Evolutionary conservation across 2,113 vertebrate species (phyloP), one percentile per base, ranked within the genome.

Genomic region (Baryphthengus martii): DNA sequence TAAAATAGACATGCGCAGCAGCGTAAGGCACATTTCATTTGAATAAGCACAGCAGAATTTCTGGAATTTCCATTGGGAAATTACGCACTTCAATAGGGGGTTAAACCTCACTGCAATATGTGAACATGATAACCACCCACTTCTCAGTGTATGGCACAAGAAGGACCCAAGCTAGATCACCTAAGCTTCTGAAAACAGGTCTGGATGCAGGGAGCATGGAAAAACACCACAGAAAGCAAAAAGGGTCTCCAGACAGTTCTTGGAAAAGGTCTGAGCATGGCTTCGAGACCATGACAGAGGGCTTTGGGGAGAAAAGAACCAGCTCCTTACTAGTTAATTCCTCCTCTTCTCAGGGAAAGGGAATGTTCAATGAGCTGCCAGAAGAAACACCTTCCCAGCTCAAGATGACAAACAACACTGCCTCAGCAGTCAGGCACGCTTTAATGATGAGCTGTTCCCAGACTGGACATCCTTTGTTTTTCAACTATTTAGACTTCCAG

Each of bases 41-140:
- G 76, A 90, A 77, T 78, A 92, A 86, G 79, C 31, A 29, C 72
- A 76, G 92, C 92, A 96, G 93, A 96, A 94, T 92, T 61, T n/a
- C n/a, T n/a, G n/a, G n/a, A 71, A 13, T 50, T 65, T 76, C 31
- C 17, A 7, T 24, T 67, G 79, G 55, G 52, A 75, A 55, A 47
- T 33, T 52, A 24, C 1, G 1, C 37, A 10, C 31, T 71, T 66
- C 40, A 29, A 4, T 4, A 26, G 16, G 20, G n/a, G 13, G 45
- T 80, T 71, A 73, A 76, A 70, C 6, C 39, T 65, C 63, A 55
- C 29, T 79, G 39, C 42, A 79, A 68, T 1, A 72, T 13, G 19
- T 49, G 72, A 83, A 28, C 7, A 11, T 18, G 44, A 35, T 11
- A 73, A 16, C 18, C 47, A 39, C 16, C 14, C 33, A 13, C 9